Percentiles rank a stretch among this genome's conserved stretches.
Evolutionary conservation across 2,113 vertebrate genomes (phyloP).

Genomic region (Xiphias gladius): DNA sequence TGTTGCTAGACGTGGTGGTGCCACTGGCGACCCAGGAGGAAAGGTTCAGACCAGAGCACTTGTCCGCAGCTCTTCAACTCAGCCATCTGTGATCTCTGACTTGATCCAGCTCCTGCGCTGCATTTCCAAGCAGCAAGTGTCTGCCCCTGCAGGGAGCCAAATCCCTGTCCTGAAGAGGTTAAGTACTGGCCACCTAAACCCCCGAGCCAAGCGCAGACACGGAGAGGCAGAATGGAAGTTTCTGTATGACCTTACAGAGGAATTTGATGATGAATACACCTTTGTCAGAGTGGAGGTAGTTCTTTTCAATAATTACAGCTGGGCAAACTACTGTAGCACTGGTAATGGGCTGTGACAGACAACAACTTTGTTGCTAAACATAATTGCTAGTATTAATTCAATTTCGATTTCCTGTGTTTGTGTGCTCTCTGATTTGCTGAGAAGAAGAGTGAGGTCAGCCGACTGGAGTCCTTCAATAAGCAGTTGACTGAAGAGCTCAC

Average conservation of each 20-base stretch:
- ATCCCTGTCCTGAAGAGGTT: conserved; percentile 77
- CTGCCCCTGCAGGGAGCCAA: conserved; percentile 70
- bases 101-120: conserved; percentile 77
- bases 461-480: conserved; percentile 73
- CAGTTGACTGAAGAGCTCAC: conserved; percentile 79
- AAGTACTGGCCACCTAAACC: conserved; percentile 5
- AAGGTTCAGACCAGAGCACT: conserved; percentile 52
- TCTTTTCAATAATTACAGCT: conserved; percentile 1
- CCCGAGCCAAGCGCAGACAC: conserved; percentile 29
- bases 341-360: conserved; percentile 7
- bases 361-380: not conserved
- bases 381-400: not conserved
- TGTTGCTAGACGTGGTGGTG: conserved; percentile 7
- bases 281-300: conserved; percentile 81
- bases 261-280: conserved; percentile 84
- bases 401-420: conserved; percentile 6
- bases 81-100: conserved; percentile 76
- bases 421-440: conserved; percentile 48
- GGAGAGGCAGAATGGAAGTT: conserved; percentile 66
- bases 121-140: conserved; percentile 68
- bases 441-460: conserved; percentile 75
- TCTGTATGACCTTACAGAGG: conserved; percentile 79
- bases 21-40: conserved; percentile 26
- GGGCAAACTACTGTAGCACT: not conserved
- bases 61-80: conserved; percentile 36